phyloP scores from a whole-genome alignment of 2,797 vertebrate species.

The Sebastes reedi region DNA sequence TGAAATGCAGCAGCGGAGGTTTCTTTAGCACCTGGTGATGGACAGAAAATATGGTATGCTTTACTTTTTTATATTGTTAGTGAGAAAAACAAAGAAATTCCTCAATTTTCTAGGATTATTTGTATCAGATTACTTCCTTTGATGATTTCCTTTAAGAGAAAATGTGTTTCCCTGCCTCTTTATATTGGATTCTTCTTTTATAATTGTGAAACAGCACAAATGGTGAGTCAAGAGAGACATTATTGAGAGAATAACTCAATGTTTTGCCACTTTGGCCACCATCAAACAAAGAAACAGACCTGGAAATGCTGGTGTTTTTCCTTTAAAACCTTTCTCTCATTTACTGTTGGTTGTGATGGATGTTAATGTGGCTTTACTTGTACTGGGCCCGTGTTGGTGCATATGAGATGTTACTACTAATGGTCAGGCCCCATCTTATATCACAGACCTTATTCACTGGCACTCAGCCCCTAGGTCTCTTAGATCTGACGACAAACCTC shows the following conservation, averaged over 20 bases:
- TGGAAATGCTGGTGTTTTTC: fast-evolving
- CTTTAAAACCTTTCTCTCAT: background rate
- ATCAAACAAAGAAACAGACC: too few species aligned
- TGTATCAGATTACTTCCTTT: background rate
- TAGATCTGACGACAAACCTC: too few species aligned
- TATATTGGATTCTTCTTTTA: background rate
- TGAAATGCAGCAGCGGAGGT: constrained; percentile 46
- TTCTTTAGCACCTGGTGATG: constrained; percentile 49
- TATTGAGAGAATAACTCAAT: fast-evolving
- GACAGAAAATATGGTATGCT: background rate
- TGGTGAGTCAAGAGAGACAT: background rate
- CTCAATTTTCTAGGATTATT: background rate
- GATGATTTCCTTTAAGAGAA: background rate
- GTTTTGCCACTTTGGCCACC: too few species aligned
- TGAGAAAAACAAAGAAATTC: background rate
- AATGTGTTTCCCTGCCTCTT: background rate
- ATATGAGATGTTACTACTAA: background rate
- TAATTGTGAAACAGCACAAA: background rate
- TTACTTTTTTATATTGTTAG: background rate
- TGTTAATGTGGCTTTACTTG: too few species aligned
- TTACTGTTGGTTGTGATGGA: too few species aligned
- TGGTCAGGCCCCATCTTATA: too few species aligned
- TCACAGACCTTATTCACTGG: too few species aligned
- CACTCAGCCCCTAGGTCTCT: too few species aligned
- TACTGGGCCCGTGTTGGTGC: too few species aligned